A percentile compares a stretch with the other conserved stretches of the same genome.
These are phyloP conservation scores for Rhinella marina DNA, from an alignment of 2,797 vertebrate species.

Conservation along the genomic window DNA sequence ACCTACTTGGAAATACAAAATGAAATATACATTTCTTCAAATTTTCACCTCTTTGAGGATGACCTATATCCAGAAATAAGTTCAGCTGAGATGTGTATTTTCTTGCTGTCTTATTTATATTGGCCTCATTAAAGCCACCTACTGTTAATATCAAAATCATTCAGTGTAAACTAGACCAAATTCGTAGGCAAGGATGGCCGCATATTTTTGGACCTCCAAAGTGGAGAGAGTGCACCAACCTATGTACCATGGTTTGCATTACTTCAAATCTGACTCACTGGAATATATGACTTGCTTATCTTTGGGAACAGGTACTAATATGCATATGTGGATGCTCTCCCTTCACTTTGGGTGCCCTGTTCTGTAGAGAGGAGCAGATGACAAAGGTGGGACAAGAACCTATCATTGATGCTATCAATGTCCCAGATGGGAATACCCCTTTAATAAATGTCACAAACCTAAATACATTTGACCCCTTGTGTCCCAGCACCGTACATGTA, in stretches of 20 bases:
- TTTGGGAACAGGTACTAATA: neutral
- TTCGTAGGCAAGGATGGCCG: neutral
- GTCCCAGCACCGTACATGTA: no score
- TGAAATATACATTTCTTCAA: neutral
- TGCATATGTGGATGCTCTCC: no score
- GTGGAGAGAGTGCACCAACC: neutral
- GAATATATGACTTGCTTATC: neutral
- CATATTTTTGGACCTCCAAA: neutral
- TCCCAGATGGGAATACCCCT: no score
- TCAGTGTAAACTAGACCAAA: neutral
- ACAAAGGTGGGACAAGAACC: no score
- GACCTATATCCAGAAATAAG: constrained; percentile 15
- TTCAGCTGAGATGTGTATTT: constrained; percentile 4
- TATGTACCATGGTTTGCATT: neutral
- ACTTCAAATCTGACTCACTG: neutral
- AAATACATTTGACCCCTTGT: no score
- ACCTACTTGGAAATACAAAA: neutral
- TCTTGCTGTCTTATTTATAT: neutral
- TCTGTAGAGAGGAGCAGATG: no score
- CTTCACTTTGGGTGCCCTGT: no score
- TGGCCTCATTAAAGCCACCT: neutral
- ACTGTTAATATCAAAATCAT: constrained; percentile 3
- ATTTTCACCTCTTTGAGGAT: neutral
- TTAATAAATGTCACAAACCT: no score
- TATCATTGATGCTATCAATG: no score